phyloP scores from a whole-genome alignment of 2,888 invertebrate genomes.

The Leucozona laternaria region DNA sequence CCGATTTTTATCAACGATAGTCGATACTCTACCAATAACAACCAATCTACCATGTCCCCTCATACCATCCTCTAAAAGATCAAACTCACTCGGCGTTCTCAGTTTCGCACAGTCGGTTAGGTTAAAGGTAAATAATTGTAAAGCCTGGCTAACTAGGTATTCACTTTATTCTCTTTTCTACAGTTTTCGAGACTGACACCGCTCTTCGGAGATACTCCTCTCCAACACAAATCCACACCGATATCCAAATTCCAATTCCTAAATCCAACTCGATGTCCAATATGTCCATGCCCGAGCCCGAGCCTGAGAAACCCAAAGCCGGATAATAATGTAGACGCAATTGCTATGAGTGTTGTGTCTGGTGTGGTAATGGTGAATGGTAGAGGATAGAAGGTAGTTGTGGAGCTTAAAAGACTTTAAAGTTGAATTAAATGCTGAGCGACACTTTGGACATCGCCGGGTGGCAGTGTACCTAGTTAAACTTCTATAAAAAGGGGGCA shows the following conservation, averaged over 20 bases:
- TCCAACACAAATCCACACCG: too few species aligned
- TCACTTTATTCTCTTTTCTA: neutral
- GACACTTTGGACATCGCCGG: constrained; percentile 68
- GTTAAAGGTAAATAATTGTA: neutral
- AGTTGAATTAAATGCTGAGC: constrained; percentile 68
- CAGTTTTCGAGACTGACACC: constrained; percentile 13
- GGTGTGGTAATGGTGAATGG: neutral
- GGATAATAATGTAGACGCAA: constrained; percentile 16
- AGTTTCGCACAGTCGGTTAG: neutral
- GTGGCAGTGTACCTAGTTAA: constrained; percentile 38
- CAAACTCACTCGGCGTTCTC: neutral
- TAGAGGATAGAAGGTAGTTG: neutral
- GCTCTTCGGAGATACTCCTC: constrained; percentile 29
- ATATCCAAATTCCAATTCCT: neutral
- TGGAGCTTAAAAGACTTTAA: constrained; percentile 29
- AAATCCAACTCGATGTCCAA: neutral
- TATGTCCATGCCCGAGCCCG: neutral
- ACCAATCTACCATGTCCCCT: too few species aligned
- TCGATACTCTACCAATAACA: too few species aligned
- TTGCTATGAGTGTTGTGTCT: neutral
- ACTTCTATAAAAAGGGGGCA: constrained; percentile 61
- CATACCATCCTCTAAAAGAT: too few species aligned
- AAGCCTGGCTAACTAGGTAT: neutral
- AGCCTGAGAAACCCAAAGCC: constrained; percentile 40
- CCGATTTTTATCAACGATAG: neutral